Percentiles rank a stretch among this genome's conserved stretches.
These are phyloP conservation scores for Serinus canaria DNA, from an alignment of 2,113 vertebrate genomes.

Conservation along the genomic window DNA sequence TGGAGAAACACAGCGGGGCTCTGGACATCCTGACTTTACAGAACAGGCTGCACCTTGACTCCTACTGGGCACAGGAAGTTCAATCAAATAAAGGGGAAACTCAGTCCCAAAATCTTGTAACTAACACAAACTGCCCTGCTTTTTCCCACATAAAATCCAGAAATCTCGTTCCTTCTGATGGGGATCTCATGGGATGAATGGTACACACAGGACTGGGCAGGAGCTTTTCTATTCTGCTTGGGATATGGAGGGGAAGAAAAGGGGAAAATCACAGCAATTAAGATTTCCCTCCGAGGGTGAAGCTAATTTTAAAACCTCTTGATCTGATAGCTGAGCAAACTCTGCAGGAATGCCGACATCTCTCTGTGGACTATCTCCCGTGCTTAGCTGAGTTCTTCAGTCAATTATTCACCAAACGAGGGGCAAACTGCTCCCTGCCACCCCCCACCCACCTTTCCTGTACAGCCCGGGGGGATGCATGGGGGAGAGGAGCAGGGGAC, in stretches of 20 bases:
- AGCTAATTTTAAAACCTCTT: background rate
- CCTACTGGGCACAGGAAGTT: background rate
- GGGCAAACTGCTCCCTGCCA: background rate
- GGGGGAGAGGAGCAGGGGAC: background rate
- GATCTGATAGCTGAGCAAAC: background rate
- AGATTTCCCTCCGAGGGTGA: background rate
- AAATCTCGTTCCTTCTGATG: background rate
- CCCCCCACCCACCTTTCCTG: background rate
- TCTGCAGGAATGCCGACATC: background rate
- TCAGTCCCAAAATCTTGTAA: background rate
- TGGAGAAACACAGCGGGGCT: background rate
- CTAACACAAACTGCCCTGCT: background rate
- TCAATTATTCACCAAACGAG: background rate
- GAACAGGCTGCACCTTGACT: background rate
- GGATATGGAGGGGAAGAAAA: background rate
- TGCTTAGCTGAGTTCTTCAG: background rate
- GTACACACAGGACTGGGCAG: background rate
- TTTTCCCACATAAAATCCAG: background rate
- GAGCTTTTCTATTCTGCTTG: background rate
- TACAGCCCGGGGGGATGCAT: accelerated
- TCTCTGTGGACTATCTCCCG: background rate
- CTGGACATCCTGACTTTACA: background rate
- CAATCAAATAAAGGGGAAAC: background rate
- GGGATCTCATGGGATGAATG: background rate
- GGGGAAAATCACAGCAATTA: background rate